Evolutionary conservation across 2,888 invertebrate genomes (phyloP), one percentile per base, ranked within the genome.

Genomic region (Agriopis leucophaearia): DNA sequence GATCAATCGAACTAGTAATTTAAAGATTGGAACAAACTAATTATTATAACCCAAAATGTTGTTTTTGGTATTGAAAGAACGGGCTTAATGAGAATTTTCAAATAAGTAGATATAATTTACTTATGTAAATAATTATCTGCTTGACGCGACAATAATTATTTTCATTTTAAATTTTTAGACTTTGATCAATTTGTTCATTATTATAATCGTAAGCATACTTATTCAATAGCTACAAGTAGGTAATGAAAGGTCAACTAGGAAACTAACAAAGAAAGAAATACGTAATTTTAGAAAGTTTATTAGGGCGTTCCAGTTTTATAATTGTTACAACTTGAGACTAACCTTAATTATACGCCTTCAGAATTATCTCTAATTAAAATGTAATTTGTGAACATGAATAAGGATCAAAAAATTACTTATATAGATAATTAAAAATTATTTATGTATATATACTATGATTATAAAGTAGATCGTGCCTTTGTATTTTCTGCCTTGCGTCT

Each of bases 241-340:
- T n/a, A n/a, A n/a, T n/a, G n/a, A n/a, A n/a, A 27, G 42, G 12
- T 55, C 42, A 44, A 18, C 8, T 13, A 42, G 8, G 15, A 27
- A 42, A 55, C 42, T 0, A 18, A 42, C 27, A 55, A 55, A 18
- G 18, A 55, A 55, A 42, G 42, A 42, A 40, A 40, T 12, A 38
- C 8, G 42, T 55, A 18, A 42, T 55, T 55, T 55, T 16, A 44
- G 13, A 18, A 15, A 18, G 18, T 38, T 59, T 48, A 59, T 55
- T 48, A 58, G 15, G 45, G 8, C 48, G 48, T 35, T 36, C 35
- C 57, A 38, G 15, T 58, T 58, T 58, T 47, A 58, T 48, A 48
- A 59, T 59, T 59, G 27, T 16, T 12, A 59, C 9, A 48, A 18
- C 38, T 59, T 48, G 48, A 48, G 48, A 48, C 48, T 48, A 59